A percentile compares a stretch with the other conserved stretches of the same genome.
These are phyloP conservation scores for Bergia sp. DNA, from an alignment of 92 coral and sea anemone genomes.

Conservation along the genomic window DNA sequence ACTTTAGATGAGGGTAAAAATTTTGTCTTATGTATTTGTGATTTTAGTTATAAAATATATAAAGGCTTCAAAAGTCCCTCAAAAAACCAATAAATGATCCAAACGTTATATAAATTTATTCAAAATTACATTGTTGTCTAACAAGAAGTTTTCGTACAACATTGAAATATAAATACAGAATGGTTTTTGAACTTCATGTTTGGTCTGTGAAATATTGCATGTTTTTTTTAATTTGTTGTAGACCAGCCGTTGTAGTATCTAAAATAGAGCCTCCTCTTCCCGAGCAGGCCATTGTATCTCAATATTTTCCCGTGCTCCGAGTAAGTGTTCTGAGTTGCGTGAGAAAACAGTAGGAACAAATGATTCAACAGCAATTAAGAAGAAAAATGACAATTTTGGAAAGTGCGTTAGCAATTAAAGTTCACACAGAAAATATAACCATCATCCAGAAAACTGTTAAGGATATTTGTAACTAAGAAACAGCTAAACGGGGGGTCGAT, in stretches of 20 bases:
- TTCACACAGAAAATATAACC: neutral
- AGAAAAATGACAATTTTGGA: neutral
- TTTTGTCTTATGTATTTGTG: no score
- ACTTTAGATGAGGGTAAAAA: no score
- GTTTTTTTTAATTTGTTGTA: neutral
- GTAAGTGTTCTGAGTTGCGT: neutral
- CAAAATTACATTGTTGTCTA: neutral
- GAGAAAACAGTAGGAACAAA: neutral
- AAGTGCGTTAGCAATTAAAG: neutral
- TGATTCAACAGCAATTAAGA: neutral
- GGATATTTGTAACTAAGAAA: neutral
- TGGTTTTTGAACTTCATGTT: neutral
- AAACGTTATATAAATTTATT: neutral
- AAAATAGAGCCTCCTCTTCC: neutral
- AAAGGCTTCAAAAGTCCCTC: no score
- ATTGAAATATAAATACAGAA: neutral
- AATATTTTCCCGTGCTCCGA: neutral
- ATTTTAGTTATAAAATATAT: no score
- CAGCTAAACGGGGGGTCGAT: neutral
- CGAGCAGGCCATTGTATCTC: neutral
- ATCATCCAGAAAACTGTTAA: neutral
- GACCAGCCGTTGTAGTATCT: neutral
- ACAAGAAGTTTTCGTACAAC: neutral
- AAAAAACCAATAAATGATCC: no score
- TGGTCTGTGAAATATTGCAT: neutral